Evolutionary conservation across 2,797 vertebrate species (phyloP).

Genomic region (Catamblyrhynchus diadema): DNA sequence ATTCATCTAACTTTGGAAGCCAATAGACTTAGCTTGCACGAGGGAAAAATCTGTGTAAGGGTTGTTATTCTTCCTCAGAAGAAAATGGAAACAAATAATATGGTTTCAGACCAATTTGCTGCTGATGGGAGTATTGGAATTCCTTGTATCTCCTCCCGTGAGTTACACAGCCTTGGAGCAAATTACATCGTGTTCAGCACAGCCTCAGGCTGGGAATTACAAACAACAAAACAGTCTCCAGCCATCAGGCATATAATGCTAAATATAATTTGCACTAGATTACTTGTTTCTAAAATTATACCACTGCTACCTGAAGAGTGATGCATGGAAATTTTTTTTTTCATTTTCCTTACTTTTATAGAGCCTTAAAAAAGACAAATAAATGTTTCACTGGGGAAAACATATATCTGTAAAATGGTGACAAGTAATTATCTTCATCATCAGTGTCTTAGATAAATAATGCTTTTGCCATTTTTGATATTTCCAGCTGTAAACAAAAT

Average conservation of each 20-base stretch:
- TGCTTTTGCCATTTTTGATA: neutral
- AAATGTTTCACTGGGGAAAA: neutral
- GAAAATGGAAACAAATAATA: constrained; percentile 43
- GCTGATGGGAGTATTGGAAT: constrained; percentile 36
- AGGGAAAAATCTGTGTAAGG: neutral
- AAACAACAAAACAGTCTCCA: neutral
- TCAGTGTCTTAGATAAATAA: neutral
- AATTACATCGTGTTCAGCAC: constrained; percentile 10
- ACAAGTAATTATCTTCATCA: neutral
- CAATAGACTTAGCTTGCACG: neutral
- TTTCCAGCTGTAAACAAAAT: neutral
- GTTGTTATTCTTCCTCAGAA: constrained; percentile 8
- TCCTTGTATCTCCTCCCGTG: neutral
- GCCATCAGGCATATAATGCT: neutral
- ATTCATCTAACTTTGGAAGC: constrained; percentile 2
- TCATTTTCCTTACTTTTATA: neutral
- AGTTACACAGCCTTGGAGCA: neutral
- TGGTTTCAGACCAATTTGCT: constrained; percentile 14
- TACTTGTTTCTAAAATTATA: neutral
- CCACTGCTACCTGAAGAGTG: neutral
- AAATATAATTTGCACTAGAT: neutral
- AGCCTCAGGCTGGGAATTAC: neutral
- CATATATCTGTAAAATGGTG: neutral
- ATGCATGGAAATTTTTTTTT: neutral
- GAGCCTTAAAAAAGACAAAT: neutral